Conservation (phyloP, 2,797 vertebrate genomes). For the Microtus agrestis region DNA sequence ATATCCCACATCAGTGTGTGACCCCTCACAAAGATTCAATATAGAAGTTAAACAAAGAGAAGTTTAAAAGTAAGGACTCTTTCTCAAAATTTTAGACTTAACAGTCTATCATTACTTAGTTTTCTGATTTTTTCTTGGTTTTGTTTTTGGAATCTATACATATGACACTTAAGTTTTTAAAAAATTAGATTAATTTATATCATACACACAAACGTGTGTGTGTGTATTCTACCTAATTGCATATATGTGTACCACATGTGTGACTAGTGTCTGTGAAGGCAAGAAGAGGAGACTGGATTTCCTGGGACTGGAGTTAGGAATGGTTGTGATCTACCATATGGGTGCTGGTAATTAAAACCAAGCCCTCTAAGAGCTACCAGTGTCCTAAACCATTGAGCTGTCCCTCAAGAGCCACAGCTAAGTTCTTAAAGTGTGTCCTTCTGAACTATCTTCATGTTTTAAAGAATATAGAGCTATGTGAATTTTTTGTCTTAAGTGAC, state of each 20-base stretch:
- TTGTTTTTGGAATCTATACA: not conserved
- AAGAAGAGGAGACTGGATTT: not conserved
- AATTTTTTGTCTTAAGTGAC: constrained; percentile 11
- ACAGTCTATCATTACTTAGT: not conserved
- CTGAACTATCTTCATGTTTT: constrained; percentile 20
- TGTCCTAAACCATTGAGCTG: not conserved
- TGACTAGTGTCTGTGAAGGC: not conserved
- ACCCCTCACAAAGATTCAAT: too few species aligned
- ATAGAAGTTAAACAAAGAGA: not conserved
- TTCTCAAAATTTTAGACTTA: constrained; percentile 28
- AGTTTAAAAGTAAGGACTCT: not conserved
- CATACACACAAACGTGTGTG: too few species aligned
- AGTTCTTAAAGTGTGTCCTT: not conserved
- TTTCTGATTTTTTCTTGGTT: not conserved
- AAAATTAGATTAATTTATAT: not conserved
- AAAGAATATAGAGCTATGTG: not conserved
- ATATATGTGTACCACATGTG: not conserved
- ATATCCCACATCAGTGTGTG: too few species aligned
- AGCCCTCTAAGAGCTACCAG: not conserved
- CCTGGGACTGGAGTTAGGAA: not conserved
- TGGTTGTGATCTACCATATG: not conserved
- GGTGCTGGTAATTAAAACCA: not conserved
- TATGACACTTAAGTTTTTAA: not conserved
- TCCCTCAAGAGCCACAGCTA: not conserved
- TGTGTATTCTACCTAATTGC: not conserved